phyloP scores from a whole-genome alignment of 2,113 vertebrate genomes.

The Gymnobelideus leadbeateri region DNA sequence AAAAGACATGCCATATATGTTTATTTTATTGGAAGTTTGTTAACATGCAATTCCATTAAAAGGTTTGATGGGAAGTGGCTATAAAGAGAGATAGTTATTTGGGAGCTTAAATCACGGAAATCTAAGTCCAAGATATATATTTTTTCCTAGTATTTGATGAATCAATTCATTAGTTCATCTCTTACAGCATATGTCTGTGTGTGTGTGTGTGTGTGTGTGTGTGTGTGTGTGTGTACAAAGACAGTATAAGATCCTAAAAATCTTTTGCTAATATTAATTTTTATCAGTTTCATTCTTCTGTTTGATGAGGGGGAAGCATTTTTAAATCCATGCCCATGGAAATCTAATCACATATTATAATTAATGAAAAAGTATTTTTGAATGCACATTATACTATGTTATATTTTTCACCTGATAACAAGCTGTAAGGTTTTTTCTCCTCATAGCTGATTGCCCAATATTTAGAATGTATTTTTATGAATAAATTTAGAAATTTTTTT shows the following conservation, averaged over 20 bases:
- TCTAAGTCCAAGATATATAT: slow-evolving; percentile 29
- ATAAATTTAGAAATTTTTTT: slow-evolving; percentile 79
- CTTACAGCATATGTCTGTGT: neutral
- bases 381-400: slow-evolving; percentile 58
- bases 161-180: slow-evolving; percentile 64
- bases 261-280: slow-evolving; percentile 61
- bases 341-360: slow-evolving; percentile 68
- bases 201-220: neutral
- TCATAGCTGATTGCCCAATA: slow-evolving; percentile 76
- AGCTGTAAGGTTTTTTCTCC: slow-evolving; percentile 71
- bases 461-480: slow-evolving; percentile 72
- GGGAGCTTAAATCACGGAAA: slow-evolving; percentile 43
- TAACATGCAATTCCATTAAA: slow-evolving; percentile 45
- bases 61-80: slow-evolving; percentile 21
- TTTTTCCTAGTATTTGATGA: slow-evolving; percentile 46
- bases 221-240: slow-evolving; percentile 1
- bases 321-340: slow-evolving; percentile 47
- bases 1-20: slow-evolving; percentile 23
- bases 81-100: slow-evolving; percentile 48
- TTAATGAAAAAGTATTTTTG: slow-evolving; percentile 79
- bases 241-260: slow-evolving; percentile 54
- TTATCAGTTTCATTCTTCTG: slow-evolving; percentile 59
- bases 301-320: slow-evolving; percentile 55
- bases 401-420: slow-evolving; percentile 75
- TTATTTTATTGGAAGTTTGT: slow-evolving; percentile 44